Evolutionary conservation across 2,888 invertebrate genomes (phyloP), one percentile per base, ranked within the genome.

Genomic region (Hypolimnas misippus): DNA sequence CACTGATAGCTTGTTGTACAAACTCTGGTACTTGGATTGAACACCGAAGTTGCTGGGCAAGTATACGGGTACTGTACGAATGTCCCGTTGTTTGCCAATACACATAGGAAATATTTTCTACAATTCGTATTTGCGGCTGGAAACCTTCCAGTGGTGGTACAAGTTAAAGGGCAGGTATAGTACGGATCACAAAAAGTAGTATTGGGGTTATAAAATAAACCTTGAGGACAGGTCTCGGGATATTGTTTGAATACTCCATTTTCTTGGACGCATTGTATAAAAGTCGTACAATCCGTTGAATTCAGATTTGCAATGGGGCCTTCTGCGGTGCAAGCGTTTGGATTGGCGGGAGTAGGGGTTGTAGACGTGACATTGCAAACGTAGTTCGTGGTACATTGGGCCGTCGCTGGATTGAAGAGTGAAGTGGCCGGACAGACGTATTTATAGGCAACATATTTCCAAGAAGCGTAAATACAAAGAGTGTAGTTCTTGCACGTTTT

Each of bases 1-100:
- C 92, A 92, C 10, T 75, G 82, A 62, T 92, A 92, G 25, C 67
- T 73, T 1, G 84, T 73, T 3, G 92, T 90, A 69, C 93, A 93
- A 14, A 81, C 10, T 10, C 61, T 66, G n/a, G 78, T 49, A 1
- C 65, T 70, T 0, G 92, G 91, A 75, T 76, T 89, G 66, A 92
- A 92, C 2, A 85, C 76, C 0, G 91, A 89, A 2, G 85, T 84
- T 5, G 75, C 69, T 0, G 91, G 89, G 65, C 92, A 93, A 0
- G 85, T 87, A 63, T 91, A 92, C 2, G 75, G 62, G 51, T 86
- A 87, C 63, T 82, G 72, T 1, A 75, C 31, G 54, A 73, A 86
- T 0, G 82, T 77, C 0, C 83, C 86, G 59, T 80, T 77, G 8
- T 66, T 61, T 38, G 76, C 62, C 29, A 76, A 62, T 0, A 86